Percentiles rank a stretch among this genome's conserved stretches.
Conservation (phyloP, 2,888 invertebrate genomes). For the Chloromyia formosa region DNA sequence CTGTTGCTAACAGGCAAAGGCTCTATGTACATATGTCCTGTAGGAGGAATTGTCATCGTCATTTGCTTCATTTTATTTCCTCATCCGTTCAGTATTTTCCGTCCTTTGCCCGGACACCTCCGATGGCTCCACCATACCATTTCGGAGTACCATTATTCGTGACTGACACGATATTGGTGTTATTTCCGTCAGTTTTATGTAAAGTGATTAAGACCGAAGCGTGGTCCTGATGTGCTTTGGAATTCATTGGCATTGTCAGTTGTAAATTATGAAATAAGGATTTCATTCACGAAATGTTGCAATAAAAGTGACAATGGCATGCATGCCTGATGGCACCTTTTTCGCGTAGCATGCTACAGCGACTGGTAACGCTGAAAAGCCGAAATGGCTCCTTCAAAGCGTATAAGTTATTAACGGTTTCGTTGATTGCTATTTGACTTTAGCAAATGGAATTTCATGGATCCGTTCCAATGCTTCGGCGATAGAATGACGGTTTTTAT, state of each 20-base stretch:
- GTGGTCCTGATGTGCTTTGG: conserved; percentile 10
- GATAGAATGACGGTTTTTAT: neutral
- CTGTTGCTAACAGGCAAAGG: neutral
- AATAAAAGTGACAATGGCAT: conserved; percentile 40
- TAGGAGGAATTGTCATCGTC: too few relatives aligned
- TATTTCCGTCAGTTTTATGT: conserved; percentile 16
- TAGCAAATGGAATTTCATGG: neutral
- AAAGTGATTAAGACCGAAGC: conserved; percentile 22
- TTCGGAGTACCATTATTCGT: neutral
- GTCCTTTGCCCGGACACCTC: too few relatives aligned
- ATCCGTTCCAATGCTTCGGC: neutral
- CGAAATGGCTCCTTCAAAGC: neutral
- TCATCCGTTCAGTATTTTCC: too few relatives aligned
- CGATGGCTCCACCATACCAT: neutral
- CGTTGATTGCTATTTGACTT: conserved; percentile 17
- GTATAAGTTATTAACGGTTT: conserved; percentile 4
- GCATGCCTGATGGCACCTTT: conserved; percentile 31
- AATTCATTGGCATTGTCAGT: conserved; percentile 41
- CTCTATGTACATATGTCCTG: neutral
- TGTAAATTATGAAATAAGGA: conserved; percentile 44
- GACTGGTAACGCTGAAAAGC: neutral
- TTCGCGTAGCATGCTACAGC: conserved; percentile 1
- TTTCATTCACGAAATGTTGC: conserved; percentile 38
- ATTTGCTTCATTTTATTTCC: too few relatives aligned
- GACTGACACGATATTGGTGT: conserved; percentile 15